A percentile compares a stretch with the other conserved stretches of the same genome.
phyloP scores from a whole-genome alignment of 2,113 vertebrate genomes.

The Pungitius pungitius region DNA sequence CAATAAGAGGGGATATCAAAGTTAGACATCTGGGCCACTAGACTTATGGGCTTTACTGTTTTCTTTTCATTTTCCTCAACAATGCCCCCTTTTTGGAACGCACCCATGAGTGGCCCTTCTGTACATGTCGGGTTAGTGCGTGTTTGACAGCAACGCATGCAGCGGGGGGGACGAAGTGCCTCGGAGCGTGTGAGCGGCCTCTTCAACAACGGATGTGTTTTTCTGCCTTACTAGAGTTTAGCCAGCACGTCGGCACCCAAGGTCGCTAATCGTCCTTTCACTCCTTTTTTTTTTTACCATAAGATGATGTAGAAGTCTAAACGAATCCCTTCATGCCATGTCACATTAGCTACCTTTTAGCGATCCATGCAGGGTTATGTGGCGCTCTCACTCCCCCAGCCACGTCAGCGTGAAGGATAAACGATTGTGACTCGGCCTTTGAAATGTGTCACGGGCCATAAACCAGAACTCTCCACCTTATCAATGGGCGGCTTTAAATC shows the following conservation, averaged over 20 bases:
- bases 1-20: conserved; percentile 54
- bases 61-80: conserved; percentile 55
- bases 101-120: conserved; percentile 16
- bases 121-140: conserved; percentile 13
- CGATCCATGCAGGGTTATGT: conserved; percentile 11
- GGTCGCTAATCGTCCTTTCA: conserved; percentile 57
- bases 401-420: conserved; percentile 51
- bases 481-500: conserved; percentile 12
- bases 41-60: conserved; percentile 21
- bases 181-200: conserved; percentile 21
- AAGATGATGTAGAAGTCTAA: conserved; percentile 26
- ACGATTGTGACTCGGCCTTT: conserved; percentile 54
- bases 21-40: conserved; percentile 27
- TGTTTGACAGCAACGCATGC: conserved; percentile 37
- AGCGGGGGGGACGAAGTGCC: conserved; percentile 13
- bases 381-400: conserved; percentile 22
- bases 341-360: conserved; percentile 53
- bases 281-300: conserved; percentile 33
- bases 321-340: conserved; percentile 48
- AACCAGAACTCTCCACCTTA: conserved; percentile 25
- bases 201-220: conserved; percentile 10
- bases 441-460: conserved; percentile 50
- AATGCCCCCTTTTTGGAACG: conserved; percentile 17
- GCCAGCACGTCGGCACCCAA: conserved; percentile 32
- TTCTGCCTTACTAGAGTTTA: conserved; percentile 32